phyloP scores from a whole-genome alignment of 2,797 vertebrate species.

The Sphenopsis melanotis region DNA sequence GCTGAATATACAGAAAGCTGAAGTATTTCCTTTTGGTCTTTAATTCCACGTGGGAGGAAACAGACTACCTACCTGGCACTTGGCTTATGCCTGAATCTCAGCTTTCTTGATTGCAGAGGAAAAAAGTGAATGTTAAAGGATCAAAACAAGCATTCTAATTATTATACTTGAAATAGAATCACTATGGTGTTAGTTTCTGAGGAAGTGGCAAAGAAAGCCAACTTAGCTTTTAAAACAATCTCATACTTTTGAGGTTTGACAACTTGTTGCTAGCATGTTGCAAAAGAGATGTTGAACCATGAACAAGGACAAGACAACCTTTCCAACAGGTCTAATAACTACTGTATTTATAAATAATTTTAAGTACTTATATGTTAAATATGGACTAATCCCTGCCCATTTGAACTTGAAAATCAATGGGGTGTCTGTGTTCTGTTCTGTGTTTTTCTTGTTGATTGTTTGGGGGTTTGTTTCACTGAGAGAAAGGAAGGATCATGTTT shows the following conservation, averaged over 20 bases:
- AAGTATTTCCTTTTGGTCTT: background rate
- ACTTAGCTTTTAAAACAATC: background rate
- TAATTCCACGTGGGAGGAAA: background rate
- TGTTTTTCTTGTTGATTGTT: background rate
- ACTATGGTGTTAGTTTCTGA: background rate
- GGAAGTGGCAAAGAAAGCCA: background rate
- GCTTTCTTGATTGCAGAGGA: background rate
- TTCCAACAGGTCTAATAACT: background rate
- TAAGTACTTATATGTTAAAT: background rate
- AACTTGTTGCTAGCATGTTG: background rate
- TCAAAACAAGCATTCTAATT: background rate
- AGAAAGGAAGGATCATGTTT: background rate
- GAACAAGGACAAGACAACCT: background rate
- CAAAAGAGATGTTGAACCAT: background rate
- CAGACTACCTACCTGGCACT: background rate
- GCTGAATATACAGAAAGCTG: background rate
- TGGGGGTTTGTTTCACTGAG: background rate
- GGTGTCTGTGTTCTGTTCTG: background rate
- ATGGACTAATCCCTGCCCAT: background rate
- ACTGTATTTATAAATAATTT: background rate
- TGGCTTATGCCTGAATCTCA: background rate
- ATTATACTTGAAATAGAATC: background rate
- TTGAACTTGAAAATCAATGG: background rate
- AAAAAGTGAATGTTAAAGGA: background rate
- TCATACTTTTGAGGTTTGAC: background rate